These are phyloP conservation scores for Monodelphis domestica DNA, from an alignment of 2,797 vertebrate species.

Conservation along the genomic window DNA sequence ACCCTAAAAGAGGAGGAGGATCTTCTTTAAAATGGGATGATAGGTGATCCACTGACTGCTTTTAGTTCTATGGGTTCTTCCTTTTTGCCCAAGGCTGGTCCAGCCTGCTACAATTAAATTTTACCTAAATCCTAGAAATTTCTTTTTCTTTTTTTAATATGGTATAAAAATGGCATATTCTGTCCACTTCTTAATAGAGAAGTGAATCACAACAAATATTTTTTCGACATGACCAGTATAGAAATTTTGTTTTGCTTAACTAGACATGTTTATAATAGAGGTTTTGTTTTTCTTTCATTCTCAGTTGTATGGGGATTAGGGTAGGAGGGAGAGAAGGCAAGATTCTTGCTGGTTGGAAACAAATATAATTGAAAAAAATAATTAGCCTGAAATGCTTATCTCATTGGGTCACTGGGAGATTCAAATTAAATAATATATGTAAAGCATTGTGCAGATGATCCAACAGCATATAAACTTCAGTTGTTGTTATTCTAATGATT, in stretches of 20 bases:
- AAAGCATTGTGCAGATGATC: background rate
- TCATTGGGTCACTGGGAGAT: background rate
- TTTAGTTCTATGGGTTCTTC: background rate
- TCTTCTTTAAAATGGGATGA: background rate
- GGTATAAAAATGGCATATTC: background rate
- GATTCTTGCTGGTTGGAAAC: background rate
- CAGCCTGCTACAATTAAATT: background rate
- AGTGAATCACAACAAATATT: background rate
- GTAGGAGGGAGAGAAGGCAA: background rate
- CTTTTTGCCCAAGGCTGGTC: background rate
- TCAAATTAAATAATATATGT: background rate
- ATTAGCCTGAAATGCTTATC: background rate
- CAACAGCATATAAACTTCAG: background rate
- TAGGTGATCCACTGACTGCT: background rate
- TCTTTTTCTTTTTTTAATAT: background rate
- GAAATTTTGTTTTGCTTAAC: background rate
- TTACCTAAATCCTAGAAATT: background rate
- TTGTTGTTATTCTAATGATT: background rate
- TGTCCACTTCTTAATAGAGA: background rate
- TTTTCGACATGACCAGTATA: background rate
- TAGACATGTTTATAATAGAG: background rate
- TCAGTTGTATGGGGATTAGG: background rate
- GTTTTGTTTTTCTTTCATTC: background rate
- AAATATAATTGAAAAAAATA: too few relatives aligned
- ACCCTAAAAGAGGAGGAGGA: background rate